These are phyloP conservation scores for Tridacna crocea DNA, from an alignment of 2,888 invertebrate species.

Conservation along the genomic window DNA sequence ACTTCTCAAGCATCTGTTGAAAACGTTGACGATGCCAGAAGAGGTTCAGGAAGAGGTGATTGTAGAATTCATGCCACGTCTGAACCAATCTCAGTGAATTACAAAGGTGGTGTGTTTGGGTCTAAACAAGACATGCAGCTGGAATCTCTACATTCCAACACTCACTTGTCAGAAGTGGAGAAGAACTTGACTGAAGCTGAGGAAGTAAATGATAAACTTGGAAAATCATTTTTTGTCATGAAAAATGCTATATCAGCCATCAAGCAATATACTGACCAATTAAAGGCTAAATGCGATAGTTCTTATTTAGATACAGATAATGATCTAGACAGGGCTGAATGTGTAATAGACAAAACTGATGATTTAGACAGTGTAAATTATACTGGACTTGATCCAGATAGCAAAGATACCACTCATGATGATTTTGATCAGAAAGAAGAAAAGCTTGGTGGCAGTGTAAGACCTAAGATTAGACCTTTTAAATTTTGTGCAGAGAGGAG, in stretches of 20 bases:
- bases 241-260: slow-evolving; percentile 16
- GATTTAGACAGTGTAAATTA: not conserved
- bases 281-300: not conserved
- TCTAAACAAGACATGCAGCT: too few relatives aligned
- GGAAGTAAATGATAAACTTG: slow-evolving; percentile 11
- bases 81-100: too few relatives aligned
- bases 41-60: too few relatives aligned
- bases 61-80: too few relatives aligned
- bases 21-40: too few relatives aligned
- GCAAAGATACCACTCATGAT: not conserved
- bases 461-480: not conserved
- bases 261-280: slow-evolving; percentile 11
- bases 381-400: not conserved
- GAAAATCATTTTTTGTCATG: slow-evolving; percentile 11
- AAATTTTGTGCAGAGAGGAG: not conserved
- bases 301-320: not conserved
- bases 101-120: too few relatives aligned
- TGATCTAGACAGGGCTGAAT: not conserved
- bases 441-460: not conserved
- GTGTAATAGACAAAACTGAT: not conserved
- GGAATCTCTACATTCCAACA: not conserved
- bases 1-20: too few relatives aligned
- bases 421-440: not conserved
- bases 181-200: slow-evolving; percentile 17
- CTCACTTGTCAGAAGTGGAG: slow-evolving; percentile 16